A percentile compares a stretch with the other conserved stretches of the same genome.
Evolutionary conservation across 23 tunicate genomes (phyloP).

Genomic region (Phallusia fumigata): DNA sequence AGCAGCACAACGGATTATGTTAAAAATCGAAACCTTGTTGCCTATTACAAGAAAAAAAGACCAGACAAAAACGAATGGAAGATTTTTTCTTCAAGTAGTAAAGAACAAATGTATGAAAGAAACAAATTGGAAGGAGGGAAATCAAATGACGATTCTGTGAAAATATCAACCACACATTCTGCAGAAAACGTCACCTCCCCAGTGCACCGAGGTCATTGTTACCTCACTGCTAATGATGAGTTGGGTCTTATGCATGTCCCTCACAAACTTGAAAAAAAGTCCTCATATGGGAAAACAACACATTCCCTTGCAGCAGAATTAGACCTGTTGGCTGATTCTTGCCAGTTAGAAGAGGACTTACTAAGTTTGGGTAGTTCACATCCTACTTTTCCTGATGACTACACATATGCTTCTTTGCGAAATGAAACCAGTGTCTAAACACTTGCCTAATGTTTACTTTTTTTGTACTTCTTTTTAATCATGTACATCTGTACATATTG

Average conservation of each 20-base stretch:
- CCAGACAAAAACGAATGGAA: background rate
- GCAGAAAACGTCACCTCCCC: background rate
- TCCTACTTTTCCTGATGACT: background rate
- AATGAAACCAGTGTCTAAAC: slow-evolving; percentile 28
- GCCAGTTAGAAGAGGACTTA: background rate
- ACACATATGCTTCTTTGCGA: slow-evolving; percentile 17
- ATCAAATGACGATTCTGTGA: background rate
- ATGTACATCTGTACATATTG: too few species aligned
- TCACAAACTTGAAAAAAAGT: background rate
- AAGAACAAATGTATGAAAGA: too few species aligned
- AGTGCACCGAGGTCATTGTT: background rate
- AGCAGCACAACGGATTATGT: background rate
- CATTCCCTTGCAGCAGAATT: background rate
- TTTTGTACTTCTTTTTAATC: too few species aligned
- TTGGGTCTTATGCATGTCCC: background rate
- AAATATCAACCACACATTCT: background rate
- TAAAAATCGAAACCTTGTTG: background rate
- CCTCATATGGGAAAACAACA: background rate
- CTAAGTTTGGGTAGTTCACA: background rate
- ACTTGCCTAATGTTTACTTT: background rate
- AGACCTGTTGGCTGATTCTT: background rate
- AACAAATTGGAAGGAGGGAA: background rate
- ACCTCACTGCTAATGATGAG: background rate
- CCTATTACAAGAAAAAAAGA: background rate
- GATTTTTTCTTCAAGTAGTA: background rate